Base-by-base conservation (phyloP, 2,797 vertebrate species). In the Orientallactaga sibirica region DNA sequence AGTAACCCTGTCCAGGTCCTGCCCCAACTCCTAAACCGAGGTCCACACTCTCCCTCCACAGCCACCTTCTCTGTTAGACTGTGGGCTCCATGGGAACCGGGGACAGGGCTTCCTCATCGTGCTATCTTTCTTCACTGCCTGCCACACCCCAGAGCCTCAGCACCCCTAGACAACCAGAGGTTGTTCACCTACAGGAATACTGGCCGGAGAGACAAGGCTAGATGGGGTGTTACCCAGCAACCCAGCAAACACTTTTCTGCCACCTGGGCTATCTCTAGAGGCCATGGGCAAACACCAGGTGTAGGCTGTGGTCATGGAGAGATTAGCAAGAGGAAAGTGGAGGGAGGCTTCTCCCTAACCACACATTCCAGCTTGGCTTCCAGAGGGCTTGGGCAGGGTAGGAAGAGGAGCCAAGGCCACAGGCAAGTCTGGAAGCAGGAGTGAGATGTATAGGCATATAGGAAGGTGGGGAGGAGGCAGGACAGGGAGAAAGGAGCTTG, bases 1-100 rank as follows among this genome's bases (percentile, higher is more conserved):
- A 70, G 41, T 6, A 3, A 33, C 24, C 62, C 12, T 0, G 18
- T 20, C 11, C 15, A 0, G 0, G 37, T 9, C 24, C 27, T 25
- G n/a, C 10, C 29, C 14, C 3, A 19, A 29, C 14, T 29, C 43
- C 24, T 27, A 18, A 18, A 3, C 64, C 11, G 62, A 68, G 75
- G 12, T 14, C 25, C 0, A 14, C 12, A 2, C 5, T 3, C 15
- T 67, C 7, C 14, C 66, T 85, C 15, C 2, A 4, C 0, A 18
- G 61, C 41, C 4, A 19, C 7, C 74, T 48, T 66, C 71, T 67
- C 27, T 2, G 24, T n/a, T 15, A 8, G 64, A 24, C 11, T 3
- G 25, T 27, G 0, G 12, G 75, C 73, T 90, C 37, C 11, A 0
- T 14, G 16, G n/a, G 68, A 22, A 73, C 55, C 43, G 70, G 9